Conservation (phyloP, 2,888 invertebrate genomes). For the Acleris cristana region DNA sequence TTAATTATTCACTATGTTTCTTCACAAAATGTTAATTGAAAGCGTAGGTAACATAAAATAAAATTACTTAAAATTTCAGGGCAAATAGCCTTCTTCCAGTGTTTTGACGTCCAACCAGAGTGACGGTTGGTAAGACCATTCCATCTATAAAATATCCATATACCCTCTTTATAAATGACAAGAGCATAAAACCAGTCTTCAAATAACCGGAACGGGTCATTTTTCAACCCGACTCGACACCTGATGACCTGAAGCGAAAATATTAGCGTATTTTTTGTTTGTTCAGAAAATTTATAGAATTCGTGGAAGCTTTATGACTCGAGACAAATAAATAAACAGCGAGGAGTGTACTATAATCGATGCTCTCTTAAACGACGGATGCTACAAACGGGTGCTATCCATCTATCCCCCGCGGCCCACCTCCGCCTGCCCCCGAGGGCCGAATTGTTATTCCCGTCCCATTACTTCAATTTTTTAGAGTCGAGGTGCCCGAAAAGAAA, state of each 20-base stretch:
- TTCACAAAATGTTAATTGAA: too few species aligned
- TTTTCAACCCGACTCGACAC: constrained; percentile 51
- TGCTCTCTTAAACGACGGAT: constrained; percentile 82
- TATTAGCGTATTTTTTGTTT: constrained; percentile 74
- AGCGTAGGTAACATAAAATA: too few species aligned
- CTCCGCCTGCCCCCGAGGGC: constrained; percentile 56
- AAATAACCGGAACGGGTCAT: constrained; percentile 55
- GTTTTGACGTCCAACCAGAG: constrained; percentile 29
- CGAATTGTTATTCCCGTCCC: constrained; percentile 83
- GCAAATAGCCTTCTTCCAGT: neutral
- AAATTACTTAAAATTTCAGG: too few species aligned
- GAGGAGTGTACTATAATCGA: constrained; percentile 79
- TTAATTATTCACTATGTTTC: too few species aligned
- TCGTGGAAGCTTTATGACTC: constrained; percentile 56
- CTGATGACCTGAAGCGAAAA: constrained; percentile 53
- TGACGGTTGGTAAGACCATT: constrained; percentile 37
- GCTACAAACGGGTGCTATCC: constrained; percentile 82
- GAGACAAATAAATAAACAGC: constrained; percentile 79
- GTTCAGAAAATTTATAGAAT: constrained; percentile 66
- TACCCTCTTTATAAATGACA: constrained; percentile 58
- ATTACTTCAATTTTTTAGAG: constrained; percentile 83
- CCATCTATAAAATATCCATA: constrained; percentile 61
- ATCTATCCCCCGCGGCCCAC: constrained; percentile 65
- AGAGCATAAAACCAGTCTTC: constrained; percentile 43
- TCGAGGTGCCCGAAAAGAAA: constrained; percentile 76